These are phyloP conservation scores for Tetragonisca angustula DNA, from an alignment of 2,888 invertebrate species.

Conservation along the genomic window DNA sequence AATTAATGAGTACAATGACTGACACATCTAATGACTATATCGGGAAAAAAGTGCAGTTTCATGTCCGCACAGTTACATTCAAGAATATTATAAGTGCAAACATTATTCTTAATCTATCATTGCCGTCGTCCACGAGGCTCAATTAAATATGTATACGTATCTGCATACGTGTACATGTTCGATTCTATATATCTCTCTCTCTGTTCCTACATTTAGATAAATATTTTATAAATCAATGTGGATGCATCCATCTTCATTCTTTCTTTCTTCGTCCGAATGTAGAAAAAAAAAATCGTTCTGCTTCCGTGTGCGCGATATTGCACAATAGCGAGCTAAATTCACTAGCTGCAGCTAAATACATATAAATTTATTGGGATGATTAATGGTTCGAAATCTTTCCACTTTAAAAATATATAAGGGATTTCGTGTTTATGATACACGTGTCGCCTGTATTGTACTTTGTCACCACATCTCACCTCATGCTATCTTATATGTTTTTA, in stretches of 20 bases:
- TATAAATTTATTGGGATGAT: constrained; percentile 24
- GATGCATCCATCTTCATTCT: constrained; percentile 57
- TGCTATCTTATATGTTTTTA: background rate
- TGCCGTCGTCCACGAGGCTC: constrained; percentile 14
- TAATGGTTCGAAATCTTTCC: background rate
- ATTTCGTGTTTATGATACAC: background rate
- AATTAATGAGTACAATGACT: constrained; percentile 10
- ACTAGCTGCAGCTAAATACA: background rate
- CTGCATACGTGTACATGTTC: background rate
- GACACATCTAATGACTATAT: constrained; percentile 24
- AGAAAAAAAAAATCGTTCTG: constrained; percentile 23
- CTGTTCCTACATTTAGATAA: background rate
- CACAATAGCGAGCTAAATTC: background rate
- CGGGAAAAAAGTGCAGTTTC: constrained; percentile 34
- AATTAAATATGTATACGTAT: background rate
- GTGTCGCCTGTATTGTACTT: background rate
- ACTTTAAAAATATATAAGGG: background rate
- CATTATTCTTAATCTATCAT: constrained; percentile 65
- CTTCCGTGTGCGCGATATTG: background rate
- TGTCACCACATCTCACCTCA: background rate
- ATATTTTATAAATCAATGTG: constrained; percentile 40
- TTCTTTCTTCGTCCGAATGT: constrained; percentile 31
- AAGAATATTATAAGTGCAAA: constrained; percentile 28
- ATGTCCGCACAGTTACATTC: constrained; percentile 24
- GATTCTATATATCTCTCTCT: background rate